Conservation (phyloP, 2,888 invertebrate species). For the Phlogophora meticulosa region DNA sequence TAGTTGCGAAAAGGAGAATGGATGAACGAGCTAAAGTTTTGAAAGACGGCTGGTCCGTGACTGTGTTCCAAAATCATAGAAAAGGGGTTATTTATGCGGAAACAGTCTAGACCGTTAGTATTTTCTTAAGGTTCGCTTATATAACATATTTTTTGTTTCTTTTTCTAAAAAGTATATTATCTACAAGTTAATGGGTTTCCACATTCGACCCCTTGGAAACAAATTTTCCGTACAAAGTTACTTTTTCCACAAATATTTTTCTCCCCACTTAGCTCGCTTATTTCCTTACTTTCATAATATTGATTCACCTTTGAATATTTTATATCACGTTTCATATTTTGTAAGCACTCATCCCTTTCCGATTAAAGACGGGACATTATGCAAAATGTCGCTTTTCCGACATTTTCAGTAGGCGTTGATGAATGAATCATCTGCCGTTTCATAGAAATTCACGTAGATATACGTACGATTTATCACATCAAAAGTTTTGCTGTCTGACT, state of each 20-base stretch:
- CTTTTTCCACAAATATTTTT: conserved; percentile 11
- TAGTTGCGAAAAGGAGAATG: conserved; percentile 38
- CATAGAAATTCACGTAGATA: conserved; percentile 8
- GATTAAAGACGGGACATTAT: conserved; percentile 1
- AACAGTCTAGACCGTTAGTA: not conserved
- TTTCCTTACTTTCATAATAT: conserved; percentile 4
- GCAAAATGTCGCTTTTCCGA: conserved; percentile 23
- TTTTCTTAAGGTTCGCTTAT: not conserved
- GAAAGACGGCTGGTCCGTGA: conserved; percentile 23
- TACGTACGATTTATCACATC: conserved; percentile 17
- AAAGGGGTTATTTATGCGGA: conserved; percentile 5
- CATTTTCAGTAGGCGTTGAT: conserved; percentile 20
- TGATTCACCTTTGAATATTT: conserved; percentile 24
- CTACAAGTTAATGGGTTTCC: conserved; percentile 6
- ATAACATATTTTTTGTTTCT: not conserved
- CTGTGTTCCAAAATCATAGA: conserved; percentile 15
- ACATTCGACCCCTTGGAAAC: not conserved
- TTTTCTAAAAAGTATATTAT: not conserved
- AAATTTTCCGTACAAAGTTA: conserved; percentile 22
- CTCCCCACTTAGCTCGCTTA: not conserved
- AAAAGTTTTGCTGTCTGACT: conserved; percentile 29
- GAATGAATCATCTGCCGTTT: conserved; percentile 17
- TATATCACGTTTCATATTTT: conserved; percentile 3
- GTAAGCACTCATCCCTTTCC: conserved; percentile 14
- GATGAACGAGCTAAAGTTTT: conserved; percentile 49